These are phyloP conservation scores for Acronicta aceris DNA, from an alignment of 2,888 invertebrate genomes.

Conservation along the genomic window DNA sequence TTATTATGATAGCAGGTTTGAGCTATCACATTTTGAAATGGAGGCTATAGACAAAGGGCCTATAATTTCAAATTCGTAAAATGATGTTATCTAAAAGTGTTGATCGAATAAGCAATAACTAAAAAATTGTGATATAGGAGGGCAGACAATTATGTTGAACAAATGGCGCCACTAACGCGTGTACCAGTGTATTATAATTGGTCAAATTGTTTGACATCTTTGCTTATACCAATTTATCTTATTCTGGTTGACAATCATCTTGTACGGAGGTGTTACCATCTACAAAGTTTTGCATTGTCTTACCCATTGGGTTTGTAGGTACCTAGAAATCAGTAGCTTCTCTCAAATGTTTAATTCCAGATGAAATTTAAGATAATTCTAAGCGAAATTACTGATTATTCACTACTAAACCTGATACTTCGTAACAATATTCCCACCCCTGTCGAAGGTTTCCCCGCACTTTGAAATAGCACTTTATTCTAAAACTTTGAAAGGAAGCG, in stretches of 20 bases:
- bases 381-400: slow-evolving; percentile 14
- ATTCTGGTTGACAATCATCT: slow-evolving; percentile 1
- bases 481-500: slow-evolving; percentile 81
- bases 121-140: slow-evolving; percentile 4
- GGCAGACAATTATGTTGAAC: slow-evolving; percentile 1
- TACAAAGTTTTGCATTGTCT: not conserved
- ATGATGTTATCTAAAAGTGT: not conserved
- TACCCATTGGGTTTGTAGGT: not conserved
- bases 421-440: slow-evolving; percentile 18
- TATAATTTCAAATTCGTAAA: slow-evolving; percentile 5
- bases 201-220: not conserved
- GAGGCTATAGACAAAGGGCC: slow-evolving; percentile 9
- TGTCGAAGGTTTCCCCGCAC: slow-evolving; percentile 13
- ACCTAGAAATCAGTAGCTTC: slow-evolving; percentile 3
- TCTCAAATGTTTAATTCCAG: slow-evolving; percentile 5
- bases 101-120: not conserved
- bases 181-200: not conserved
- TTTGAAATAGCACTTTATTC: slow-evolving; percentile 63
- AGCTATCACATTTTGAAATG: not conserved
- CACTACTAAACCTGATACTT: slow-evolving; percentile 33
- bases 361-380: slow-evolving; percentile 3
- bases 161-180: slow-evolving; percentile 2
- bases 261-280: slow-evolving; percentile 17
- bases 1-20: slow-evolving; percentile 1
- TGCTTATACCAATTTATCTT: not conserved